These are phyloP conservation scores for Notodonta ziczac DNA, from an alignment of 2,888 invertebrate genomes.

Conservation along the genomic window DNA sequence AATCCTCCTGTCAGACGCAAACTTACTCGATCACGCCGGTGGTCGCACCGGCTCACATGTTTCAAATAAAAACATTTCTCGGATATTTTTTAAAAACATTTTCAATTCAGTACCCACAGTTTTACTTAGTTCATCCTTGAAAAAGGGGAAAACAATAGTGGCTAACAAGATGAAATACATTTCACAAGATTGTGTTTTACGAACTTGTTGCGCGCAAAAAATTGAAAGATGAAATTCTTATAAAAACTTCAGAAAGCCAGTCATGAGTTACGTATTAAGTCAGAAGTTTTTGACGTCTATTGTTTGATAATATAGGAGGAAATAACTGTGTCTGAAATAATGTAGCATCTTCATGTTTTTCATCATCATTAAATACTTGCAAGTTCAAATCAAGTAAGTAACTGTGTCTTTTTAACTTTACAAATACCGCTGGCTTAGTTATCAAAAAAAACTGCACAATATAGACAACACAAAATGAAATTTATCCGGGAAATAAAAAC, in stretches of 20 bases:
- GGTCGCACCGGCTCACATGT: slow-evolving; percentile 48
- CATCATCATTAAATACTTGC: too few species aligned
- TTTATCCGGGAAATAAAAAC: not conserved
- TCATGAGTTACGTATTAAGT: not conserved
- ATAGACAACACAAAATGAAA: not conserved
- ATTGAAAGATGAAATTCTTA: not conserved
- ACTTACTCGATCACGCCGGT: slow-evolving; percentile 51
- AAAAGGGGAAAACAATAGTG: not conserved
- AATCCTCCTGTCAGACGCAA: slow-evolving; percentile 73
- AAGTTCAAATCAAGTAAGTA: too few species aligned
- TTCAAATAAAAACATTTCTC: slow-evolving; percentile 18
- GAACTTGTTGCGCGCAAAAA: not conserved
- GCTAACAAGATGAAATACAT: not conserved
- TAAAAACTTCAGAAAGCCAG: not conserved
- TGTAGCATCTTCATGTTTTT: too few species aligned
- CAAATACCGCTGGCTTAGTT: not conserved
- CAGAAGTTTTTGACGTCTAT: not conserved
- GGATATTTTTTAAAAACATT: not conserved
- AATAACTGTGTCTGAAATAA: too few species aligned
- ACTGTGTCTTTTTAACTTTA: not conserved
- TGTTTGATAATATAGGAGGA: not conserved
- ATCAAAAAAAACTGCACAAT: too few species aligned
- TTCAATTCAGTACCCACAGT: not conserved
- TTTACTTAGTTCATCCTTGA: not conserved
- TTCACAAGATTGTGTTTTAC: not conserved